phyloP scores from a whole-genome alignment of 2,113 vertebrate species.

The Cathartes aura region DNA sequence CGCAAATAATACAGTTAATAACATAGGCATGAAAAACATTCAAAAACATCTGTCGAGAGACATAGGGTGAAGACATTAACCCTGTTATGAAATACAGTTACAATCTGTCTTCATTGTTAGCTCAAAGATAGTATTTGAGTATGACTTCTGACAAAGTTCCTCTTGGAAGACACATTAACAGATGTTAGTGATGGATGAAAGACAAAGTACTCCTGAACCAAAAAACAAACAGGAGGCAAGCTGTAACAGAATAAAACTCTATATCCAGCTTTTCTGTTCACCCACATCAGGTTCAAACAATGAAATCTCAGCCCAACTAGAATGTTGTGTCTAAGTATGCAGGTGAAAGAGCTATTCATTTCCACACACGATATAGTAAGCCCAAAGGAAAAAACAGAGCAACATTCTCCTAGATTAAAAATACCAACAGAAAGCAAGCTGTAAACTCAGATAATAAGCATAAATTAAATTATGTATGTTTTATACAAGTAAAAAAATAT shows the following conservation, averaged over 20 bases:
- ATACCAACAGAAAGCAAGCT: background rate
- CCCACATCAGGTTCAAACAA: background rate
- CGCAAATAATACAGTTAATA: background rate
- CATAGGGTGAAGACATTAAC: background rate
- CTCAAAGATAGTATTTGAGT: background rate
- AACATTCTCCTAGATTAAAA: background rate
- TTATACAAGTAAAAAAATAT: background rate
- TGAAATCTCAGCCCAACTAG: background rate
- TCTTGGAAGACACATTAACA: background rate
- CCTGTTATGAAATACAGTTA: background rate
- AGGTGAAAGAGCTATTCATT: background rate
- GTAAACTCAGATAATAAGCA: background rate
- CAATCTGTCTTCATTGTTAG: background rate
- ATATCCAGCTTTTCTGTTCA: background rate
- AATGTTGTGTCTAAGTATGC: background rate
- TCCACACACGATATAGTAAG: rapidly evolving
- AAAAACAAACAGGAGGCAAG: background rate
- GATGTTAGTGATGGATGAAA: background rate
- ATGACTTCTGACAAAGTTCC: background rate
- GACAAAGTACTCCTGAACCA: background rate
- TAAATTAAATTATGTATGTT: background rate
- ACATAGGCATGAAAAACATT: background rate
- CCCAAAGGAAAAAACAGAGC: background rate
- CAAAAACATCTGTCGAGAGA: background rate
- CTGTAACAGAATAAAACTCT: background rate